Base-by-base conservation (phyloP, 2,888 invertebrate species). In the Cantharis nigra region DNA sequence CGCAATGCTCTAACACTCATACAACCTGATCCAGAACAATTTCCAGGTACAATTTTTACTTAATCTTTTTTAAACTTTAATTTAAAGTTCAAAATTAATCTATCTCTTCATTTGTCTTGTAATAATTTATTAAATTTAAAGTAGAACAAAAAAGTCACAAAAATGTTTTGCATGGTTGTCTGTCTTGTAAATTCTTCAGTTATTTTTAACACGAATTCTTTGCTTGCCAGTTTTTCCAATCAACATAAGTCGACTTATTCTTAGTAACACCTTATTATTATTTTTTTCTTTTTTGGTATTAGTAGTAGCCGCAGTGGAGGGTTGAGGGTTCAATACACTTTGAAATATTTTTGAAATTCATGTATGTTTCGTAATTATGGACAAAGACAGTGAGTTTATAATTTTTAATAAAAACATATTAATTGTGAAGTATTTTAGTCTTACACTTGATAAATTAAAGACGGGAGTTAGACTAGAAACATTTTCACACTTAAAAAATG, bases 1-100 rank as follows among this genome's bases (percentile, higher is more conserved):
- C 91, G 93, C 81, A 95, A 95, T 87, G 92, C 93, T 18, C 89
- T 95, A 33, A 91, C 92, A 3, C 90, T 95, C 84, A 90, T 95
- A 74, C 94, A 95, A 86, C 92, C 94, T n/a, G 95, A 97, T 85
- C 90, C 91, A 23, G 89, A 90, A 81, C 89, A 91, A 82, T 92
- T 89, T 88, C 91, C 92, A 83, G 90, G 90, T 90, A 82, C 79
- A 63, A 26, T 49, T 74, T 63, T 75, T 65, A 70, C 49, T 70
- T 33, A 49, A 14, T 9, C 16, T 69, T 4, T 49, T 49, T 49
- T n/a, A 49, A 13, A 33, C 4, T 20, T 20, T 18, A 18, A 18
- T 18, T 18, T 18, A 18, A 18, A 2, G 18, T 18, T 18, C 3
- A 10, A 28, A 9, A 28, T 10, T 10, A 28, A 28, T 9, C 10